These are phyloP conservation scores for Hololepta plana DNA, from an alignment of 2,888 invertebrate species.

Conservation along the genomic window DNA sequence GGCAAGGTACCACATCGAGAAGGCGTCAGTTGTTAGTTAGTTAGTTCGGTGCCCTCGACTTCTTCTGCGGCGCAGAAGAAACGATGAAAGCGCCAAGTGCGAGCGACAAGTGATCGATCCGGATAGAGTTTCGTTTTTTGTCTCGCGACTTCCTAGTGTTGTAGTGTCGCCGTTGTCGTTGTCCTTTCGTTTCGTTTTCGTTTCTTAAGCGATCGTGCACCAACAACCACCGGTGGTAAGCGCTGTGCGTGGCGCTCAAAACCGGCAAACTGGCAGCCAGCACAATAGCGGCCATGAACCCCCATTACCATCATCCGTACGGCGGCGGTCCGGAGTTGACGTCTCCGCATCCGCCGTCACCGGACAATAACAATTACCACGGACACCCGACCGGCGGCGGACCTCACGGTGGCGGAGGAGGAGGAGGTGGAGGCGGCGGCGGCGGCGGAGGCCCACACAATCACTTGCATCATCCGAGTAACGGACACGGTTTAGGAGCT, in stretches of 20 bases:
- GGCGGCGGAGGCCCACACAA: conserved; percentile 27
- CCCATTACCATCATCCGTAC: conserved; percentile 77
- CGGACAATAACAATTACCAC: conserved; percentile 50
- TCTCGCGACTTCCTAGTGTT: no score
- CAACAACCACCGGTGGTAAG: conserved; percentile 7
- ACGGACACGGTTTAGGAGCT: conserved; percentile 29
- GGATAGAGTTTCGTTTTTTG: no score
- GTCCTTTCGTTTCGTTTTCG: no score
- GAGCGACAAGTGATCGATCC: no score
- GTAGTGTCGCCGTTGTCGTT: no score
- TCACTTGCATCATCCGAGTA: conserved; percentile 18
- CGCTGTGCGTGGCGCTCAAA: conserved; percentile 13
- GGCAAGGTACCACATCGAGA: no score
- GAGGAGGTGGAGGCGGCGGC: no score
- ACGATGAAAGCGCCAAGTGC: no score
- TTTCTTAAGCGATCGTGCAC: conserved; percentile 10
- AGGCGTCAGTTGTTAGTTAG: no score
- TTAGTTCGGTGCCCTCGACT: no score
- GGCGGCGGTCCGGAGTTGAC: conserved; percentile 47
- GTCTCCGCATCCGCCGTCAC: conserved; percentile 59
- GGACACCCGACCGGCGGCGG: conserved; percentile 28
- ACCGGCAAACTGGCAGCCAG: conserved; percentile 77
- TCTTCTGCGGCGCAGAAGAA: no score
- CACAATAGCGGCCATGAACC: conserved; percentile 72
- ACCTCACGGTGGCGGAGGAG: no score